Conservation (phyloP, 2,888 invertebrate species). For the Selenia dentaria region DNA sequence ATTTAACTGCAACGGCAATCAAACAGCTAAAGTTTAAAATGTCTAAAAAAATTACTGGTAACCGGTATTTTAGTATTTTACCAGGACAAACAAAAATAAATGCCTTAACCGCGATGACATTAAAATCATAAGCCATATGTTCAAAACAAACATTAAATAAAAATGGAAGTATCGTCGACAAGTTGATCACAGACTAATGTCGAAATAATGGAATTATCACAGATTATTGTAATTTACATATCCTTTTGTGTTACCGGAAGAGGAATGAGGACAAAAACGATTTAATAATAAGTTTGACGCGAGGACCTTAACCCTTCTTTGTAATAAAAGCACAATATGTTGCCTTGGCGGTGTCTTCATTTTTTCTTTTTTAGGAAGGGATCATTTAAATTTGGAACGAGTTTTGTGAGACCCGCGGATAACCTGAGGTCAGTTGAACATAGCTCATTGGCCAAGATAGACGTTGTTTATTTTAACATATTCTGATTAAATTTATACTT, state of each 20-base stretch:
- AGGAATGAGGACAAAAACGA: conserved; percentile 81
- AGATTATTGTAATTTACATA: conserved; percentile 82
- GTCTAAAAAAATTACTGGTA: conserved; percentile 34
- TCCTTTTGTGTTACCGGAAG: conserved; percentile 78
- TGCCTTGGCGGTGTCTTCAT: conserved; percentile 63
- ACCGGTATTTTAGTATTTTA: no score
- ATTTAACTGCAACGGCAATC: conserved; percentile 13
- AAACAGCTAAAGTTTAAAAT: conserved; percentile 4
- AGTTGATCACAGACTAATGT: conserved; percentile 76
- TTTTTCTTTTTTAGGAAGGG: conserved; percentile 74
- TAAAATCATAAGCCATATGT: conserved; percentile 64
- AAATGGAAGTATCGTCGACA: conserved; percentile 63
- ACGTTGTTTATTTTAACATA: conserved; percentile 42
- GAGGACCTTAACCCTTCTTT: conserved; percentile 77
- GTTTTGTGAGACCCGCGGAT: conserved; percentile 63
- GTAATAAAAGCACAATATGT: conserved; percentile 81
- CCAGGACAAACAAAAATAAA: conserved; percentile 45
- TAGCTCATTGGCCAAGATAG: conserved; percentile 61
- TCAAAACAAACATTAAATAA: conserved; percentile 70
- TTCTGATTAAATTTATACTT: neutral
- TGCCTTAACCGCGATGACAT: conserved; percentile 40
- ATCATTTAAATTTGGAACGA: conserved; percentile 78
- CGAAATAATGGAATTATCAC: conserved; percentile 81
- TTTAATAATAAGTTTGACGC: conserved; percentile 81
- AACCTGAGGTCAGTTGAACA: conserved; percentile 76